Base-by-base conservation (phyloP, 2,113 vertebrate species). In the Notechis scutatus region DNA sequence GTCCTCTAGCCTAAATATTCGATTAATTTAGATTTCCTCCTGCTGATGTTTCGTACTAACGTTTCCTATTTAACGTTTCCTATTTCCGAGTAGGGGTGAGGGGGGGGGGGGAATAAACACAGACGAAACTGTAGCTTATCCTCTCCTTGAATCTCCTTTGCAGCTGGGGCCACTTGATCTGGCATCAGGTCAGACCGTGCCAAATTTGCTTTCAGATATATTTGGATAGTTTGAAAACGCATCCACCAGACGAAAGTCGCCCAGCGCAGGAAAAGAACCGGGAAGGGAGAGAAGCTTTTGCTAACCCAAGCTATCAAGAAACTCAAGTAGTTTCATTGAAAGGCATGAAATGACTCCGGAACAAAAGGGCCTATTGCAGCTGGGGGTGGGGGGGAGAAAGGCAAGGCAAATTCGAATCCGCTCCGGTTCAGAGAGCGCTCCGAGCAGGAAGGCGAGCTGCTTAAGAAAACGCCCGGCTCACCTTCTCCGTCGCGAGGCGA, bases 401-500 rank as follows among this genome's bases (percentile, higher is more conserved):
- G 47, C 29, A 14, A 7, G 85, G 9, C n/a, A 11, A 9, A 89
- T 88, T 50, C 8, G 90, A 50, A 39, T 93, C 87, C 87, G 26
- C 39, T 50, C 61, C 56, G 11, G 12, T 18, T 74, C 34, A 24
- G 2, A n/a, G 87, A 15, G 61, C 39, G 34, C 74, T 81, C 34
- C 21, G 45, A n/a, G 10, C 5, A 59, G 45, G 47, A 11, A 34
- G 29, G 64, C 64, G 18, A 55, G 45, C 59, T 5, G n/a, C 23
- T 54, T 52, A 26, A 47, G 4, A 29, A 86, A 59, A 59, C 5
- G 56, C 15, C 42, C 24, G 29, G 94, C 98, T 97, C 97, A 99
- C 99, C 98, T 98, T 98, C 90, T 98, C 97, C 8, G 93, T 87
- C 93, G 97, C 95, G 90, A 97, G 95, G 20, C 97, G 95, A 94